Base-by-base conservation (phyloP, 2,797 vertebrate species). In the Coendou prehensilis region DNA sequence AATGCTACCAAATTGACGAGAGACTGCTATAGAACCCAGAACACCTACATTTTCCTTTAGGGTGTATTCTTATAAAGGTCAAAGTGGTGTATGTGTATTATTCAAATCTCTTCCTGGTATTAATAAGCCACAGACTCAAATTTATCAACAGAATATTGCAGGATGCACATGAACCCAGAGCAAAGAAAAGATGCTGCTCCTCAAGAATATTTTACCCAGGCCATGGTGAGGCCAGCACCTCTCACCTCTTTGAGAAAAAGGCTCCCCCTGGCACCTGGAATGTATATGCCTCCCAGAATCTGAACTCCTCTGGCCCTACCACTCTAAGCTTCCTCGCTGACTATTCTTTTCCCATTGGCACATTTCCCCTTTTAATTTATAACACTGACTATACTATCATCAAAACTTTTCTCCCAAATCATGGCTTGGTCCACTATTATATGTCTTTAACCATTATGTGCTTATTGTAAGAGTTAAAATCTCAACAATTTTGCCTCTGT, bases 351-450 rank as follows among this genome's bases (percentile, higher is more conserved):
- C 64, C 45, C 45, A 6, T 37, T 89, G 54, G 9, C 20, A 54
- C 67, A 26, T 47, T 63, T 2, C 82, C 83, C 63, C 7, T 47
- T 93, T 87, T 26, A 26, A 45, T 83, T 82, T 83, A 88, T 79
- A 76, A 41, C 18, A 84, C 28, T 63, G 11, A 69, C 88, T 88
- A 79, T 61, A 89, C 45, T 30, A 83, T 50, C 93, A 9, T 80
- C 28, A 87, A 93, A 33, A 88, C n/a, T 54, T 67, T 92, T 64
- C 59, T 93, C 50, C 83, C n/a, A 76, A 67, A 47, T 91, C 57
- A 45, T 92, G 59, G 14, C 23, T 63, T 86, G 30, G 79, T 1
- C 20, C 41, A 86, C 20, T 80, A 52, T 54, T 78, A 64, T 87
- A 7, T 87, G 37, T 69, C 47, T 88, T 61, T 79, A 47, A 76